Evolutionary conservation across 2,797 vertebrate species (phyloP).

Genomic region (Tamandua tetradactyla): DNA sequence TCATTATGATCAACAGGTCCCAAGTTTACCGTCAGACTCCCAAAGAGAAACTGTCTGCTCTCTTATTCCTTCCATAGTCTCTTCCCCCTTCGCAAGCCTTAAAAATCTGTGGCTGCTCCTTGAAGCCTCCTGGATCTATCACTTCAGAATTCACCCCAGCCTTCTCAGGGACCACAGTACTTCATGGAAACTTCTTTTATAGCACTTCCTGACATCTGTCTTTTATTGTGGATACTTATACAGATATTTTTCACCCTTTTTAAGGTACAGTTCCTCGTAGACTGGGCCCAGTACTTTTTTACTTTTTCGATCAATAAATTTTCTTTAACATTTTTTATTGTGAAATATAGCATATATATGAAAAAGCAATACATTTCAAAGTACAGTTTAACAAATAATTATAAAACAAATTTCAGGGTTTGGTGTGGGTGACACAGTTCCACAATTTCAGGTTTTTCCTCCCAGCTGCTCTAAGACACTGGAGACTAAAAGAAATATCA

Average conservation of each 20-base stretch:
- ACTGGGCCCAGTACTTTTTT: background rate
- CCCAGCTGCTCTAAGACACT: no score
- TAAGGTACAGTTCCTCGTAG: background rate
- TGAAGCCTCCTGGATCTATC: background rate
- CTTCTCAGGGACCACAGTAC: no score
- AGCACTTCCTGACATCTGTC: background rate
- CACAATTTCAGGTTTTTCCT: no score
- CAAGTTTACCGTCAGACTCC: background rate
- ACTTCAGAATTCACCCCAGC: background rate
- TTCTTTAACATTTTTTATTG: no score
- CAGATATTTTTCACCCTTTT: background rate
- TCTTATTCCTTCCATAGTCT: background rate
- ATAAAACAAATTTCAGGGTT: no score
- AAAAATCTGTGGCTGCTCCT: background rate
- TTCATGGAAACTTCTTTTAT: background rate
- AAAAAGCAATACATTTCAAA: no score
- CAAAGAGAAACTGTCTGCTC: background rate
- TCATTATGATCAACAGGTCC: background rate
- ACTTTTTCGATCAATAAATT: no score
- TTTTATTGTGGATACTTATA: background rate
- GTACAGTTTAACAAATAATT: no score
- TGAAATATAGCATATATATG: no score
- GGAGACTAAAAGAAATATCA: no score
- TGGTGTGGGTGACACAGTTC: no score
- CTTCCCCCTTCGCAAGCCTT: background rate